Evolutionary conservation across 2,888 invertebrate genomes (phyloP).

Genomic region (Hyposoter didymator): DNA sequence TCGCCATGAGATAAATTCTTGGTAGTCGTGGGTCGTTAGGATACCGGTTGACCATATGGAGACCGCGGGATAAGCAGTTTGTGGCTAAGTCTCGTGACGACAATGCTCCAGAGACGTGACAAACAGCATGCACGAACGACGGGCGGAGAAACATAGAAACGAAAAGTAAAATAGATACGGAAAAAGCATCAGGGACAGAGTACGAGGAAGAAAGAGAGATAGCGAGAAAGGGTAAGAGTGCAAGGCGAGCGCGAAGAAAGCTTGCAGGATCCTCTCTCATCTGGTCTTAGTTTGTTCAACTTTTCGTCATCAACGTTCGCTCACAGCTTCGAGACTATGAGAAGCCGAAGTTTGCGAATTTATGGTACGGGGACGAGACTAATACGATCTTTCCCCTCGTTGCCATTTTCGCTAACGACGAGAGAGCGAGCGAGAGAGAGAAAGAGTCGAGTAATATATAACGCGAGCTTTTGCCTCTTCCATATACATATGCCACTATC

Average conservation of each 20-base stretch:
- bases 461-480: slow-evolving; percentile 36
- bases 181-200: slow-evolving; percentile 13
- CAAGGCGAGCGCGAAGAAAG: slow-evolving; percentile 25
- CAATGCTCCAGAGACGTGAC: slow-evolving; percentile 36
- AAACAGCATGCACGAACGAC: slow-evolving; percentile 23
- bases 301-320: slow-evolving; percentile 60
- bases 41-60: slow-evolving; percentile 46
- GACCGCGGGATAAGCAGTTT: slow-evolving; percentile 15
- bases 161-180: background rate
- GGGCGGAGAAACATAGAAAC: background rate
- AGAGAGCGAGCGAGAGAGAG: slow-evolving; percentile 24
- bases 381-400: slow-evolving; percentile 49
- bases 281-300: slow-evolving; percentile 61
- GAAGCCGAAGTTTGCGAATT: slow-evolving; percentile 63
- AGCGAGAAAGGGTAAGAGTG: slow-evolving; percentile 14
- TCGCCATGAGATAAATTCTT: slow-evolving; percentile 57
- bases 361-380: slow-evolving; percentile 53
- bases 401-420: slow-evolving; percentile 46
- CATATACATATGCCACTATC: slow-evolving; percentile 22
- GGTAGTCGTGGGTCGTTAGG: slow-evolving; percentile 63
- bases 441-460: slow-evolving; percentile 25
- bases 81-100: slow-evolving; percentile 35
- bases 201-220: slow-evolving; percentile 19
- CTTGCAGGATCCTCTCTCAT: slow-evolving; percentile 27
- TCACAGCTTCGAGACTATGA: slow-evolving; percentile 40